These are phyloP conservation scores for Drosophila kohkoa DNA, from an alignment of 1,140 invertebrate species.

Conservation along the genomic window DNA sequence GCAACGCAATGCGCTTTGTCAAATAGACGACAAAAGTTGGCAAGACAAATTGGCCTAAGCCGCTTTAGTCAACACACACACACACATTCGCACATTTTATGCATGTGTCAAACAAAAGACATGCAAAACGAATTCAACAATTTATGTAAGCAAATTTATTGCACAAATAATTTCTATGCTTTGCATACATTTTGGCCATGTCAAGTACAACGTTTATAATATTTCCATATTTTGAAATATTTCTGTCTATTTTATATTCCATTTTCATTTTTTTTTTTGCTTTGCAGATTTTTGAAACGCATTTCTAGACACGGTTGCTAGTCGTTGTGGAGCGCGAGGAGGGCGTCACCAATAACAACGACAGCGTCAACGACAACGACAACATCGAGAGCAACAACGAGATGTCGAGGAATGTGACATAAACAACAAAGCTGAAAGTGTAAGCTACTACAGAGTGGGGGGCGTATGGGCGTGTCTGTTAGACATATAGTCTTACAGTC, in stretches of 20 bases:
- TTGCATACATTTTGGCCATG: neutral
- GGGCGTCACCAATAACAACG: neutral
- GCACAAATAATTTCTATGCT: constrained; percentile 5
- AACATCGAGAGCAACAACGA: constrained; percentile 4
- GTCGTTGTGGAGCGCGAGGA: constrained; percentile 4
- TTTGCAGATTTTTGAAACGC: constrained; percentile 76
- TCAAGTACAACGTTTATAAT: constrained; percentile 12
- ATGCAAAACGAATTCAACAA: constrained; percentile 18
- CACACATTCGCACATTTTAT: neutral
- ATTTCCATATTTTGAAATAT: constrained; percentile 10
- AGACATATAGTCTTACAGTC: constrained; percentile 3
- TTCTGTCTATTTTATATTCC: constrained; percentile 8
- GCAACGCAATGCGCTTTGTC: constrained; percentile 49
- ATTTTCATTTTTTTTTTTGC: constrained; percentile 9
- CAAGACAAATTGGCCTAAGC: constrained; percentile 72
- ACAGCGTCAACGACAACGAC: constrained; percentile 2
- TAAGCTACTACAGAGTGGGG: constrained; percentile 5
- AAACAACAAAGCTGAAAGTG: constrained; percentile 22
- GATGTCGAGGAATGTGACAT: constrained; percentile 32
- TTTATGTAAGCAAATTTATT: constrained; percentile 41
- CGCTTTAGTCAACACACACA: constrained; percentile 31
- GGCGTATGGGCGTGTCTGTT: constrained; percentile 9
- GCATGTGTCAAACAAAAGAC: neutral
- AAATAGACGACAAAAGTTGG: constrained; percentile 48
- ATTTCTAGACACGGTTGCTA: constrained; percentile 59